phyloP scores from a whole-genome alignment of 2,113 vertebrate species.

The Hypomesus transpacificus region DNA sequence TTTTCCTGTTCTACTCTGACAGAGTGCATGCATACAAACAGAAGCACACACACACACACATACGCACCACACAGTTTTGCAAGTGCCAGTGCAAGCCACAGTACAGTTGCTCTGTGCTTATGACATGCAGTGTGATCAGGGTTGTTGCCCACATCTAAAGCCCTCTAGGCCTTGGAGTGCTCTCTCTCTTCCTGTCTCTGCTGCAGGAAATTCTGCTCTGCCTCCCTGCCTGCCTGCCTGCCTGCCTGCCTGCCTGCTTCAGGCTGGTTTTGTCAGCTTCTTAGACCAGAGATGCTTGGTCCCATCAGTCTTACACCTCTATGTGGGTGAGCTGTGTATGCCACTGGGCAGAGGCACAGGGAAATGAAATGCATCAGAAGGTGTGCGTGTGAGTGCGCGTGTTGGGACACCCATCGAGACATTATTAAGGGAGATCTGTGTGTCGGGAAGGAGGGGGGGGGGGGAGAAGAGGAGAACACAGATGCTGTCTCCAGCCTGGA shows the following conservation, averaged over 20 bases:
- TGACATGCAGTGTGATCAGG: constrained; percentile 31
- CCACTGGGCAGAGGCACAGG: too few species aligned
- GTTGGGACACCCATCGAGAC: too few species aligned
- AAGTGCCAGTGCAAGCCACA: not conserved
- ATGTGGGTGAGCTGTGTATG: too few species aligned
- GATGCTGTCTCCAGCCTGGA: not conserved
- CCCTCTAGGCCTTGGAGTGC: constrained; percentile 26
- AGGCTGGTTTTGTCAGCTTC: not conserved
- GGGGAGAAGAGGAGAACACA: not conserved
- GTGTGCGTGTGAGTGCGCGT: too few species aligned
- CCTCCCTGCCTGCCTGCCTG: constrained; percentile 22
- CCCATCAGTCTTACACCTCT: not conserved
- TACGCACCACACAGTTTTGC: constrained; percentile 1
- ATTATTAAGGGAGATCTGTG: not conserved
- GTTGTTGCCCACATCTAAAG: constrained; percentile 37
- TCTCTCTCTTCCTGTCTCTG: constrained; percentile 48
- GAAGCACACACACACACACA: constrained; percentile 6
- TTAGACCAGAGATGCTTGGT: not conserved
- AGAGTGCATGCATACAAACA: not conserved
- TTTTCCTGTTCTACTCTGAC: not conserved
- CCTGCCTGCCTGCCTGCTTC: constrained; percentile 34
- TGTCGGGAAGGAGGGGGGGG: not conserved
- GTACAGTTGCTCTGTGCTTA: not conserved
- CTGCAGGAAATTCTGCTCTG: constrained; percentile 47
- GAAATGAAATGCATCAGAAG: too few species aligned